A percentile compares a stretch with the other conserved stretches of the same genome.
Evolutionary conservation across 2,888 invertebrate species (phyloP).

Genomic region (Sipha maydis): DNA sequence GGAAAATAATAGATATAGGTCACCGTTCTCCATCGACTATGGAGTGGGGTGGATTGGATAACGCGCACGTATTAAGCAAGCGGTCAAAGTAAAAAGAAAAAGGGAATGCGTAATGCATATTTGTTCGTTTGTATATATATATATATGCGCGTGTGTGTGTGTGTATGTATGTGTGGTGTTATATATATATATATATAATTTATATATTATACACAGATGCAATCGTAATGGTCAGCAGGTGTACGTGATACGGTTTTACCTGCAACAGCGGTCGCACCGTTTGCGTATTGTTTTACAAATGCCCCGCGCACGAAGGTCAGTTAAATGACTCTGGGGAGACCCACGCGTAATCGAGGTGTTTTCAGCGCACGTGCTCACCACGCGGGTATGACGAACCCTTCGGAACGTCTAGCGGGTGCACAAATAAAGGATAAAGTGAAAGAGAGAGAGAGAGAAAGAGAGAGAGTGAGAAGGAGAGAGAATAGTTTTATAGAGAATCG

Average conservation of each 20-base stretch:
- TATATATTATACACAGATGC: not conserved
- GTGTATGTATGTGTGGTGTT: not conserved
- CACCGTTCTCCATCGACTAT: not conserved
- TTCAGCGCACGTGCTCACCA: not conserved
- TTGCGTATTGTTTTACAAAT: not conserved
- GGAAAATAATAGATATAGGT: not conserved
- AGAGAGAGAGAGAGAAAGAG: no score
- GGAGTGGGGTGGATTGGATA: not conserved
- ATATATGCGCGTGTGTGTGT: not conserved
- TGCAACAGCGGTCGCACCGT: not conserved
- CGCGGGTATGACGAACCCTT: not conserved
- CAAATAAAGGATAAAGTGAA: no score
- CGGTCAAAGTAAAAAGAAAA: not conserved
- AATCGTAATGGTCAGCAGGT: not conserved
- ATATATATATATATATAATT: not conserved
- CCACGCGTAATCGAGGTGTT: slow-evolving; percentile 10
- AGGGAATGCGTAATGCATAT: not conserved
- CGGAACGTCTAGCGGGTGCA: not conserved
- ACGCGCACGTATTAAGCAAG: not conserved
- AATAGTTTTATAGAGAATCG: no score
- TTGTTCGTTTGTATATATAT: not conserved
- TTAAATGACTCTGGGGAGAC: not conserved
- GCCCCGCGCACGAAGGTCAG: not conserved
- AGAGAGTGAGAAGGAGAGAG: not conserved
- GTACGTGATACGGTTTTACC: slow-evolving; percentile 1